phyloP scores from a whole-genome alignment of 2,888 invertebrate species.

The Philonicus albiceps region DNA sequence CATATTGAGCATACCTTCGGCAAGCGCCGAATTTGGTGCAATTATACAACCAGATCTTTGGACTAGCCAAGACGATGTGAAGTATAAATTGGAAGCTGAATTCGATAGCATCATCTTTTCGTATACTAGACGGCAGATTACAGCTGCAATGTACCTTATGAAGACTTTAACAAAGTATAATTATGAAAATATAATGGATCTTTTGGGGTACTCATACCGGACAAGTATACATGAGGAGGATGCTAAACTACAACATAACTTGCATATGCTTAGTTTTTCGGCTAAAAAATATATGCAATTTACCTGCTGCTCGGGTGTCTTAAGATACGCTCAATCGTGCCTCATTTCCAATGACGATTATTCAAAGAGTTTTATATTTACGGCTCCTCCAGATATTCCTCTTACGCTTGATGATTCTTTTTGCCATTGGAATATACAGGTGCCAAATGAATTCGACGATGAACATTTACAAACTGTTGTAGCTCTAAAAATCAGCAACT shows the following conservation, averaged over 20 bases:
- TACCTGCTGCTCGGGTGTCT: not conserved
- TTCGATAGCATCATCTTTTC: not conserved
- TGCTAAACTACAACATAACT: not conserved
- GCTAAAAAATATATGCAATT: not conserved
- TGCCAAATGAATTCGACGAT: constrained; percentile 1
- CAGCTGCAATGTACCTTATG: not conserved
- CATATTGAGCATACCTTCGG: not conserved
- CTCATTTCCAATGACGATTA: not conserved
- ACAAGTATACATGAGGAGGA: not conserved
- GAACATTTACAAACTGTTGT: constrained; percentile 63
- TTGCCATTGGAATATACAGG: constrained; percentile 20
- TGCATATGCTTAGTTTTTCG: not conserved
- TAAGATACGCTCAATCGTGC: not conserved
- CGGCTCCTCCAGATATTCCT: constrained; percentile 18
- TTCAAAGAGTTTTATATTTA: not conserved
- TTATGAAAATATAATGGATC: not conserved
- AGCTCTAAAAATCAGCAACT: constrained; percentile 65
- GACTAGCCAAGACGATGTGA: constrained; percentile 37
- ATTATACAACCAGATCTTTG: constrained; percentile 30
- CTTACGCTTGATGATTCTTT: not conserved
- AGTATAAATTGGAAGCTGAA: constrained; percentile 11
- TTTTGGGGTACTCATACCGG: not conserved
- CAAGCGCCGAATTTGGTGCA: not conserved
- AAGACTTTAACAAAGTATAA: not conserved
- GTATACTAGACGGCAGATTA: constrained; percentile 38